Evolutionary conservation across 2,888 invertebrate species (phyloP).

Genomic region (Muscina levida): DNA sequence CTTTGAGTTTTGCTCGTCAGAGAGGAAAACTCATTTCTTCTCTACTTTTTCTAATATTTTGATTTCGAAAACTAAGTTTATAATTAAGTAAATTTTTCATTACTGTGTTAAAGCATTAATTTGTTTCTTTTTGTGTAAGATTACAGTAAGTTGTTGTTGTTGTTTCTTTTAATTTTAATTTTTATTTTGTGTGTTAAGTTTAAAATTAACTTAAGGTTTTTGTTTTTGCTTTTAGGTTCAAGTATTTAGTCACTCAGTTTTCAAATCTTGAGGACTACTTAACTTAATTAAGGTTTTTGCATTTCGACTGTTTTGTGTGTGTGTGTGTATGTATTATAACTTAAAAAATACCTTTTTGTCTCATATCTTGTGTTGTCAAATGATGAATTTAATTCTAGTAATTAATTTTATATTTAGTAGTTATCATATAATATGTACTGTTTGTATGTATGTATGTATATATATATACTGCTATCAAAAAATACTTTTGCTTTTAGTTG

Average conservation of each 20-base stretch:
- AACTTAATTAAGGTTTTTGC: constrained; percentile 25
- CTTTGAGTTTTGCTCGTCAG: neutral
- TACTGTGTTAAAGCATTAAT: constrained; percentile 35
- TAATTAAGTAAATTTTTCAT: constrained; percentile 37
- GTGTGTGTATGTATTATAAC: constrained; percentile 20
- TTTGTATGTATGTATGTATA: constrained; percentile 38
- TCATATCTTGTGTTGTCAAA: constrained; percentile 26
- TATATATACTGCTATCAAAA: constrained; percentile 63
- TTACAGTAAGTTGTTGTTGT: constrained; percentile 17
- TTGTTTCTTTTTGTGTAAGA: neutral
- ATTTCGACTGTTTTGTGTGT: neutral
- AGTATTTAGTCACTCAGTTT: neutral
- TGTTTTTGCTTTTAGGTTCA: constrained; percentile 1
- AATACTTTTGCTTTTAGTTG: constrained; percentile 51
- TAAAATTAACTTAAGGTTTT: neutral
- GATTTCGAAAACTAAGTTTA: constrained; percentile 39
- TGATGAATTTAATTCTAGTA: constrained; percentile 27
- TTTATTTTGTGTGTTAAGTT: constrained; percentile 6
- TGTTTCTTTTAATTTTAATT: neutral
- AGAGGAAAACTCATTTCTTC: constrained; percentile 11
- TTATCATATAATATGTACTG: neutral
- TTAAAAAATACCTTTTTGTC: constrained; percentile 53
- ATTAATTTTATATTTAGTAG: neutral
- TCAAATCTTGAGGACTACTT: constrained; percentile 1
- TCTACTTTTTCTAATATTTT: neutral